These are phyloP conservation scores for Psilanteris sp. DNA, from an alignment of 1,140 invertebrate genomes.

Conservation along the genomic window DNA sequence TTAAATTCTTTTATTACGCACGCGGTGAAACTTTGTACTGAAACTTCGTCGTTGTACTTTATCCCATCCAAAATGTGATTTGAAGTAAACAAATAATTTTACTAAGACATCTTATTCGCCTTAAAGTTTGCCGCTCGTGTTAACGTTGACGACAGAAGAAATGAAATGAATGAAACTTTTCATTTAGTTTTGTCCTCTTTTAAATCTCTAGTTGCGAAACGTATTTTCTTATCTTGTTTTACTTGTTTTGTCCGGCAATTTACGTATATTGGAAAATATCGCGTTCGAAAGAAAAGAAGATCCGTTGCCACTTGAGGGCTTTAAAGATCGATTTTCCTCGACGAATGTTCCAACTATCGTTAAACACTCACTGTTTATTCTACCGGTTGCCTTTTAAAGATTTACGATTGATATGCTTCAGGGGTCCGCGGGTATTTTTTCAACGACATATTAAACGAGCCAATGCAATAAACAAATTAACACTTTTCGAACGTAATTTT, in stretches of 20 bases:
- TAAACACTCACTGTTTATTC: constrained; percentile 29
- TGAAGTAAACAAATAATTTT: constrained; percentile 56
- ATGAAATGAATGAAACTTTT: constrained; percentile 49
- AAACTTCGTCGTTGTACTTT: constrained; percentile 36
- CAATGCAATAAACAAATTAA: too few species aligned
- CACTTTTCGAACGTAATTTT: too few species aligned
- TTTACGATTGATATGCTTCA: constrained; percentile 7
- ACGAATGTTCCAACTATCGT: constrained; percentile 34
- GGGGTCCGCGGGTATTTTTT: too few species aligned
- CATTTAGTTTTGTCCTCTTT: constrained; percentile 48
- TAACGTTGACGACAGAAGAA: constrained; percentile 47
- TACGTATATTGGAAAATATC: constrained; percentile 57
- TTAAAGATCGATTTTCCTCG: constrained; percentile 49
- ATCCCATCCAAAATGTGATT: constrained; percentile 41
- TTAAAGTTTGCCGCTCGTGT: constrained; percentile 40
- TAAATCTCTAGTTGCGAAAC: constrained; percentile 50
- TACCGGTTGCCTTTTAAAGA: constrained; percentile 4
- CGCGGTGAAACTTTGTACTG: constrained; percentile 29
- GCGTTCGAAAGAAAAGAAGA: constrained; percentile 43
- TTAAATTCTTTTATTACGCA: constrained; percentile 21
- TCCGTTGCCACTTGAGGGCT: constrained; percentile 31
- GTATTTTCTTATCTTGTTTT: constrained; percentile 50
- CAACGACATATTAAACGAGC: too few species aligned
- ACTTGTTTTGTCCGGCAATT: constrained; percentile 50
- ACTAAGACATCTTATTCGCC: constrained; percentile 49